A percentile compares a stretch with the other conserved stretches of the same genome.
phyloP scores from a whole-genome alignment of 2,888 invertebrate species.

The Crossocerus cetratus region DNA sequence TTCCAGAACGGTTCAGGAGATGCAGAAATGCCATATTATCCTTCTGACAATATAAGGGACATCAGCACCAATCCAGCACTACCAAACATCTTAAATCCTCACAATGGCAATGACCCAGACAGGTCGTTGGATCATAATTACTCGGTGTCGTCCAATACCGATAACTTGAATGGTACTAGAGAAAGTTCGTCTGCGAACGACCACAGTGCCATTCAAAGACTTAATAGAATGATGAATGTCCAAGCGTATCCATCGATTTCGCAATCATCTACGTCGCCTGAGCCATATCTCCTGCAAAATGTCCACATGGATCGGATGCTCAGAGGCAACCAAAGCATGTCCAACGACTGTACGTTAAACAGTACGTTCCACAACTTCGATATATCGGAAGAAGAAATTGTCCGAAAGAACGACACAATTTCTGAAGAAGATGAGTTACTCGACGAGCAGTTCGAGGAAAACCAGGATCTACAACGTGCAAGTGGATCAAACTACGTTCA shows the following conservation, averaged over 20 bases:
- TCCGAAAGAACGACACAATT: neutral
- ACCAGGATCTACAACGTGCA: neutral
- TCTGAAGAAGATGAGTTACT: neutral
- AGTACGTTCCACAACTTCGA: slow-evolving; percentile 27
- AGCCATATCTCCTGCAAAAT: slow-evolving; percentile 23
- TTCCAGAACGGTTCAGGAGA: neutral
- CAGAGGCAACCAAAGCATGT: slow-evolving; percentile 26
- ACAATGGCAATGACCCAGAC: slow-evolving; percentile 2
- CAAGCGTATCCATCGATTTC: slow-evolving; percentile 24
- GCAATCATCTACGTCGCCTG: slow-evolving; percentile 45
- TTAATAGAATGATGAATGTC: slow-evolving; percentile 22
- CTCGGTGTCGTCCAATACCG: neutral
- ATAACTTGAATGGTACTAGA: neutral
- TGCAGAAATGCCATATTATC: neutral
- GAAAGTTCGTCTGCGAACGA: slow-evolving; percentile 4
- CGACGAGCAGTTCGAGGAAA: neutral
- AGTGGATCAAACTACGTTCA: too few relatives aligned
- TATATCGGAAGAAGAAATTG: neutral
- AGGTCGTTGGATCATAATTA: neutral
- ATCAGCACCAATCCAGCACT: neutral
- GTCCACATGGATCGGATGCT: slow-evolving; percentile 23
- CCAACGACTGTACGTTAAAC: slow-evolving; percentile 31
- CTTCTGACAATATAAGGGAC: neutral
- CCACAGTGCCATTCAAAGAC: neutral
- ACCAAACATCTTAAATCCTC: neutral